These are phyloP conservation scores for Phalacrocorax brasilianus DNA, from an alignment of 2,113 vertebrate species.

Conservation along the genomic window DNA sequence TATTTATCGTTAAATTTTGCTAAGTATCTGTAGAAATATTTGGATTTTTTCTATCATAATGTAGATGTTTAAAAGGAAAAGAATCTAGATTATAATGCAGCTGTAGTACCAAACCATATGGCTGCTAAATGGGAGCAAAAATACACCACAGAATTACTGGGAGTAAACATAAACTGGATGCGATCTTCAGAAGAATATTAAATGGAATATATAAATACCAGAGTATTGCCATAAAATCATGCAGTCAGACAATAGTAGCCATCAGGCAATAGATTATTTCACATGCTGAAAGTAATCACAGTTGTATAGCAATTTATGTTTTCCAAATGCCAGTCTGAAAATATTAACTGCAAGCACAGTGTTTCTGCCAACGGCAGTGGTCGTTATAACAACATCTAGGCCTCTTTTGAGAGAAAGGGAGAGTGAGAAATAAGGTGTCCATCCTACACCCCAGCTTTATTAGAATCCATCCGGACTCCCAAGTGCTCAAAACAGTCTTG, in stretches of 20 bases:
- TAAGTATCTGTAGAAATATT: constrained; percentile 78
- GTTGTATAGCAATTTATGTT: constrained; percentile 28
- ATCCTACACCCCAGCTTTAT: not conserved
- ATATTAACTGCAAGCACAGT: constrained; percentile 32
- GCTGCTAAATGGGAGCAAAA: constrained; percentile 49
- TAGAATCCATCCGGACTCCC: not conserved
- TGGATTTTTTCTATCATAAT: constrained; percentile 70
- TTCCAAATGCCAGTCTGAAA: constrained; percentile 39
- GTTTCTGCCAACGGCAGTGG: not conserved
- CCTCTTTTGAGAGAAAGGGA: not conserved
- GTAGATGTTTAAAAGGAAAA: constrained; percentile 58
- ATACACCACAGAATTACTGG: constrained; percentile 37
- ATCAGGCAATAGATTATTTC: constrained; percentile 40
- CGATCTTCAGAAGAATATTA: constrained; percentile 53
- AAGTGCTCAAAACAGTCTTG: not conserved
- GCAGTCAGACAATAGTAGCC: constrained; percentile 28
- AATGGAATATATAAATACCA: constrained; percentile 42
- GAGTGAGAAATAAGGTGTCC: not conserved
- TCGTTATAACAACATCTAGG: not conserved
- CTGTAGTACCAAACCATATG: constrained; percentile 67
- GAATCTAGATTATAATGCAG: constrained; percentile 69
- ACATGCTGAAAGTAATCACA: constrained; percentile 46
- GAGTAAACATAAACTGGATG: constrained; percentile 60
- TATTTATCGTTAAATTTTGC: constrained; percentile 80
- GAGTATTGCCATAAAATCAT: constrained; percentile 35